A percentile compares a stretch with the other conserved stretches of the same genome.
Conservation (phyloP, 2,113 vertebrate species). For the Phrynocephalus versicolor region DNA sequence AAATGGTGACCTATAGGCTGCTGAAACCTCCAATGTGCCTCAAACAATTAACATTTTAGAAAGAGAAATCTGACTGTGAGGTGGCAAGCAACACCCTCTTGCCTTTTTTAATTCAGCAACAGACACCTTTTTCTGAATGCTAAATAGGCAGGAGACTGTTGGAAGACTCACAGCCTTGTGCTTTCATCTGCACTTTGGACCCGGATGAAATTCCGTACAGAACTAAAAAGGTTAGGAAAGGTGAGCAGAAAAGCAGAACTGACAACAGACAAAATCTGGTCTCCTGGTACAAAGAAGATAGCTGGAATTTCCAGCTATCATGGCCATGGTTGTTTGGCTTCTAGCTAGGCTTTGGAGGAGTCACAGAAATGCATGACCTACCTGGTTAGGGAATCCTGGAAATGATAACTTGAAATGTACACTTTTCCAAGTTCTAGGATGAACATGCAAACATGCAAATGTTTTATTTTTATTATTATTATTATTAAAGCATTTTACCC, state of each 20-base stretch:
- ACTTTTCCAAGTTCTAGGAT: no score
- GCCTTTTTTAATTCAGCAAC: slow-evolving; percentile 26
- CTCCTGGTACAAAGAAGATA: not conserved
- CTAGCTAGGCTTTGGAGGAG: not conserved
- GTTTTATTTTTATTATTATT: no score
- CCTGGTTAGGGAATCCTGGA: no score
- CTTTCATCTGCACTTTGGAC: slow-evolving; percentile 27
- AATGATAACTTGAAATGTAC: no score
- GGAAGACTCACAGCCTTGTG: slow-evolving; percentile 28
- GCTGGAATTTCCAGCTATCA: not conserved
- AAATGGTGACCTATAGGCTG: slow-evolving; percentile 25
- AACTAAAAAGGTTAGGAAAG: slow-evolving; percentile 37
- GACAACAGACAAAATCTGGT: slow-evolving; percentile 27
- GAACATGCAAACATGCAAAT: no score
- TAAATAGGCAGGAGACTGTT: not conserved
- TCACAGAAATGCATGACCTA: not conserved
- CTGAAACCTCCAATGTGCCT: slow-evolving; percentile 11
- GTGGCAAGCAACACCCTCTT: slow-evolving; percentile 22
- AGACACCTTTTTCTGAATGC: slow-evolving; percentile 41
- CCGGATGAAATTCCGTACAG: slow-evolving; percentile 28
- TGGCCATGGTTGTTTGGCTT: not conserved
- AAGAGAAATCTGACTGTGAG: slow-evolving; percentile 8
- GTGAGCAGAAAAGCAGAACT: slow-evolving; percentile 32
- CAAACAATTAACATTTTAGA: slow-evolving; percentile 54
- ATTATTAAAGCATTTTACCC: no score